phyloP scores from a whole-genome alignment of 1,140 invertebrate genomes.

The Oreohelix idahoensis region DNA sequence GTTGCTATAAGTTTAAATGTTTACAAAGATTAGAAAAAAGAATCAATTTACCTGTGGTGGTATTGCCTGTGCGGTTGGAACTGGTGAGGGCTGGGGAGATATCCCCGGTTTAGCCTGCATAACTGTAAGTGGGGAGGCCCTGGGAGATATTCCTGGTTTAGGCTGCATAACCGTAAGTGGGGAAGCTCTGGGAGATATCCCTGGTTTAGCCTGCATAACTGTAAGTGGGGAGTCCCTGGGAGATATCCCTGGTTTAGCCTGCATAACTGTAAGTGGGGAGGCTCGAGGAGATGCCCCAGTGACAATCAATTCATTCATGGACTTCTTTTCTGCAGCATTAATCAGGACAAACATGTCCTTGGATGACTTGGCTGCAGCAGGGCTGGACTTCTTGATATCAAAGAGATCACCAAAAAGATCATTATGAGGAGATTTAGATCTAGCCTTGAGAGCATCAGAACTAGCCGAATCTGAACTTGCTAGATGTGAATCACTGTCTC shows the following conservation, averaged over 20 bases:
- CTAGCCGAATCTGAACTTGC: constrained; percentile 29
- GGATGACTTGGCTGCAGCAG: constrained; percentile 48
- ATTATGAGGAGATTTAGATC: constrained; percentile 16
- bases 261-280: constrained; percentile 2
- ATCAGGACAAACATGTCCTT: constrained; percentile 63
- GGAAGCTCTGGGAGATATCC: background rate
- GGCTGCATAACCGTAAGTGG: background rate
- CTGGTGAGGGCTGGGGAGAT: background rate
- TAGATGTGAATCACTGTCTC: constrained; percentile 13
- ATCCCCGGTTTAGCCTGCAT: background rate
- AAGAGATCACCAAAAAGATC: constrained; percentile 63
- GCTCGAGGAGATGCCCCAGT: constrained; percentile 17
- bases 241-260: background rate
- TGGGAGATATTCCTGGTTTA: background rate
- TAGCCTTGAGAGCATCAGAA: constrained; percentile 24
- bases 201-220: background rate
- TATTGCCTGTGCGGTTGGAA: background rate
- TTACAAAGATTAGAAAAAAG: too few species aligned
- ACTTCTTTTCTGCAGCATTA: constrained; percentile 55
- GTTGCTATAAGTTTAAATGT: too few species aligned
- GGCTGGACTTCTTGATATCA: constrained; percentile 52
- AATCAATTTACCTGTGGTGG: background rate
- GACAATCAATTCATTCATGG: constrained; percentile 55
- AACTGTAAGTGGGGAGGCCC: background rate
- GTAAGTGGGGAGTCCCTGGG: background rate